Percentiles rank a stretch among this genome's conserved stretches.
phyloP scores from a whole-genome alignment of 2,888 invertebrate species.

The Baccha elongata region DNA sequence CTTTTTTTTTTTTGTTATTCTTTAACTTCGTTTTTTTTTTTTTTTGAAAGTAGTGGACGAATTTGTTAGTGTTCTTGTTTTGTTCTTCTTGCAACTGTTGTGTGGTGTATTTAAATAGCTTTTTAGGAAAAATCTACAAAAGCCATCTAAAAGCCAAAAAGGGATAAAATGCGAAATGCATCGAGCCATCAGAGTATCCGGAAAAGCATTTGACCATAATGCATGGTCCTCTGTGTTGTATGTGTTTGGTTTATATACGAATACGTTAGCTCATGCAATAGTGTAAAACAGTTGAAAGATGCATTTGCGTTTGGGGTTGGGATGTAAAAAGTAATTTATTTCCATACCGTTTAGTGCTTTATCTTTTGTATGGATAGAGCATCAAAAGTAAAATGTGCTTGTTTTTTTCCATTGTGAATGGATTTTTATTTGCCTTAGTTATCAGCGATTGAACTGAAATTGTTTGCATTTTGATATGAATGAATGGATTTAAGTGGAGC shows the following conservation, averaged over 20 bases:
- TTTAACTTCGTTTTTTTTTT: background rate
- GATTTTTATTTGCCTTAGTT: slow-evolving; percentile 47
- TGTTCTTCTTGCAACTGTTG: slow-evolving; percentile 15
- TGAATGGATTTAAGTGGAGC: no score
- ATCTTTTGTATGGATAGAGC: slow-evolving; percentile 9
- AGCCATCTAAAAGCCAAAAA: slow-evolving; percentile 42
- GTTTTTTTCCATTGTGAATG: slow-evolving; percentile 29
- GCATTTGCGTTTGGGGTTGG: slow-evolving; percentile 26
- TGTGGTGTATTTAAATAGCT: slow-evolving; percentile 40
- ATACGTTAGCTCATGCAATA: background rate
- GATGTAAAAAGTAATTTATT: slow-evolving; percentile 33
- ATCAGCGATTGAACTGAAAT: slow-evolving; percentile 45
- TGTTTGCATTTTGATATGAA: slow-evolving; percentile 15
- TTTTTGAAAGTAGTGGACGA: background rate
- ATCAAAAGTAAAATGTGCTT: slow-evolving; percentile 27
- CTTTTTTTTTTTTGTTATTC: no score
- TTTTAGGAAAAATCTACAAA: slow-evolving; percentile 32
- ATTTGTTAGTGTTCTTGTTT: slow-evolving; percentile 10
- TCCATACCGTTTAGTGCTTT: slow-evolving; percentile 42
- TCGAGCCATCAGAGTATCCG: slow-evolving; percentile 20
- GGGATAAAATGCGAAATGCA: slow-evolving; percentile 26
- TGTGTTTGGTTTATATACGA: background rate
- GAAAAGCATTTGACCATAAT: slow-evolving; percentile 47
- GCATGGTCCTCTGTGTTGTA: background rate
- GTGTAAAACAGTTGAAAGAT: slow-evolving; percentile 38